These are phyloP conservation scores for Ploceus nigricollis DNA, from an alignment of 2,113 vertebrate genomes.

Conservation along the genomic window DNA sequence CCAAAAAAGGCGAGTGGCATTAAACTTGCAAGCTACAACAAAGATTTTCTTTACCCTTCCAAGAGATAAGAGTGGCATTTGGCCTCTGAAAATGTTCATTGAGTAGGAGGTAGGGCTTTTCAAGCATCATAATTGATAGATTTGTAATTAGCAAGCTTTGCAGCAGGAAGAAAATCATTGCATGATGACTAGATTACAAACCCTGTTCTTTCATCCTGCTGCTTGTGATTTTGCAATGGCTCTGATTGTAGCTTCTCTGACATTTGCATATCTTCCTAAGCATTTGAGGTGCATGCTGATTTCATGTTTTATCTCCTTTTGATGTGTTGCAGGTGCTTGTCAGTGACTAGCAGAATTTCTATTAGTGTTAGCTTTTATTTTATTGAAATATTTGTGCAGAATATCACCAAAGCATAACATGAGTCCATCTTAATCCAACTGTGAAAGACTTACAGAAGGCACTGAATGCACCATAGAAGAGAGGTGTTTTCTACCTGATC, in stretches of 20 bases:
- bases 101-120: conserved; percentile 10
- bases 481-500: background rate
- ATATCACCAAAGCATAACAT: background rate
- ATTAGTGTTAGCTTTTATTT: conserved; percentile 4
- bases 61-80: background rate
- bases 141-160: conserved; percentile 53
- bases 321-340: conserved; percentile 52
- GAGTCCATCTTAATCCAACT: background rate
- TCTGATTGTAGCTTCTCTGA: conserved; percentile 50
- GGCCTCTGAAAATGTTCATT: background rate
- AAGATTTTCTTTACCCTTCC: background rate
- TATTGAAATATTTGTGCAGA: conserved; percentile 12
- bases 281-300: conserved; percentile 50
- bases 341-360: conserved; percentile 17
- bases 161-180: conserved; percentile 48
- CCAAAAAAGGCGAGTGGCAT: background rate
- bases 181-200: conserved; percentile 52
- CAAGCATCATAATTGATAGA: conserved; percentile 45
- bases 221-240: conserved; percentile 48
- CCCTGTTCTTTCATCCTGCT: conserved; percentile 19
- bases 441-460: background rate
- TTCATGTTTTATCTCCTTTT: conserved; percentile 32
- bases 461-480: background rate
- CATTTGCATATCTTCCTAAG: conserved; percentile 61
- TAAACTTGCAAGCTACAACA: background rate